A percentile compares a stretch with the other conserved stretches of the same genome.
Evolutionary conservation across 1,140 invertebrate genomes (phyloP).

Genomic region (Sycobia sp.): DNA sequence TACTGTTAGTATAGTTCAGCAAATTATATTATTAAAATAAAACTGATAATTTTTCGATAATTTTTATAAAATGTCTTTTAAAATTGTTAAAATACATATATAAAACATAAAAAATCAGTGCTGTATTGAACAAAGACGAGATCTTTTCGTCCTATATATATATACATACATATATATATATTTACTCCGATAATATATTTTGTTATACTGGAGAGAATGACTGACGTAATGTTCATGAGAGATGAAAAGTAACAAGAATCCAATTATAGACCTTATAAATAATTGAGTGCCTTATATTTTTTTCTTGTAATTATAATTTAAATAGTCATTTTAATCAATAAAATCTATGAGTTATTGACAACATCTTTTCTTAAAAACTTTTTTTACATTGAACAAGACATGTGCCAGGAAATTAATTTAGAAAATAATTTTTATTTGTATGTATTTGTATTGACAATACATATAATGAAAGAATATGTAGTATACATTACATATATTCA

Average conservation of each 20-base stretch:
- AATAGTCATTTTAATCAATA: slow-evolving; percentile 30
- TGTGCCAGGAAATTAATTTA: too few relatives aligned
- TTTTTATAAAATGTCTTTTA: slow-evolving; percentile 22
- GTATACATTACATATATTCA: too few relatives aligned
- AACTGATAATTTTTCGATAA: background rate
- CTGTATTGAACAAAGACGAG: slow-evolving; percentile 19
- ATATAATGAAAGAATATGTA: too few relatives aligned
- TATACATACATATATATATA: too few relatives aligned
- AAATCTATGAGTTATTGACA: slow-evolving; percentile 20
- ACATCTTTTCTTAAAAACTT: too few relatives aligned
- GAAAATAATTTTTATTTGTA: too few relatives aligned
- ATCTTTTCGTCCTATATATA: slow-evolving; percentile 21
- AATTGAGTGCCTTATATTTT: slow-evolving; percentile 30
- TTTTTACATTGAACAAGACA: too few relatives aligned
- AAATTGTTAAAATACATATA: slow-evolving; percentile 20
- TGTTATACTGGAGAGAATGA: slow-evolving; percentile 32
- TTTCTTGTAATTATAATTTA: slow-evolving; percentile 28
- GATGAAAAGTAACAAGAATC: slow-evolving; percentile 4
- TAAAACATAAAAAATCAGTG: slow-evolving; percentile 23
- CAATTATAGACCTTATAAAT: slow-evolving; percentile 10
- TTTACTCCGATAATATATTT: slow-evolving; percentile 31
- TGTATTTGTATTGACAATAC: too few relatives aligned
- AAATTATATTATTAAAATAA: slow-evolving; percentile 18
- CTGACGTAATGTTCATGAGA: slow-evolving; percentile 19
- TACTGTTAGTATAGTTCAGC: slow-evolving; percentile 3